phyloP scores from a whole-genome alignment of 2,888 invertebrate genomes.

The Phragmatobia fuliginosa region DNA sequence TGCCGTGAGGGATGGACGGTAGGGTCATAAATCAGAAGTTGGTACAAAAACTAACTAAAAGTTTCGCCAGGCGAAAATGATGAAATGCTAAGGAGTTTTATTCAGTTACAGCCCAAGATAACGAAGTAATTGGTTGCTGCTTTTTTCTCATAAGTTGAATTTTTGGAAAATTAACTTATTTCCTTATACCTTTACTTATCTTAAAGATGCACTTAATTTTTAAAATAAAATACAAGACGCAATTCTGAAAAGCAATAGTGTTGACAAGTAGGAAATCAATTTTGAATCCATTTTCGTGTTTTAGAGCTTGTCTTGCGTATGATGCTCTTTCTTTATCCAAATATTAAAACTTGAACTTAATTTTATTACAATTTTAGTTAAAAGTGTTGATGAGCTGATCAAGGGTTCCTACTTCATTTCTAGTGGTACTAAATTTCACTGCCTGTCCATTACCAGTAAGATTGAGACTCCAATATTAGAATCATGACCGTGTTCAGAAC shows the following conservation, averaged over 20 bases:
- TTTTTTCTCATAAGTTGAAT: slow-evolving; percentile 43
- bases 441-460: neutral
- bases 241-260: neutral
- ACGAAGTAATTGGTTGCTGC: slow-evolving; percentile 74
- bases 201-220: neutral
- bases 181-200: neutral
- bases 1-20: slow-evolving; percentile 65
- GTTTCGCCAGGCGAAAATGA: slow-evolving; percentile 78
- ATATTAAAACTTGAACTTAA: too few relatives aligned
- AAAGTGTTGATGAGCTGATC: neutral
- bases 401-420: neutral
- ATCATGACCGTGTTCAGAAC: neutral
- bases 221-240: neutral
- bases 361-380: too few relatives aligned
- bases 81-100: slow-evolving; percentile 78
- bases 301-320: neutral
- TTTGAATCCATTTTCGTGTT: neutral
- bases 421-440: neutral
- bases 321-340: too few relatives aligned
- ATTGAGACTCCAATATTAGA: neutral
- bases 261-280: neutral
- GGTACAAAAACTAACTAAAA: slow-evolving; percentile 82
- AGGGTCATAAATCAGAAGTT: slow-evolving; percentile 80
- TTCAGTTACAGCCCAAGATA: slow-evolving; percentile 81
- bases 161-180: slow-evolving; percentile 13